Evolutionary conservation across 2,797 vertebrate genomes (phyloP).

Genomic region (Argentina silus): DNA sequence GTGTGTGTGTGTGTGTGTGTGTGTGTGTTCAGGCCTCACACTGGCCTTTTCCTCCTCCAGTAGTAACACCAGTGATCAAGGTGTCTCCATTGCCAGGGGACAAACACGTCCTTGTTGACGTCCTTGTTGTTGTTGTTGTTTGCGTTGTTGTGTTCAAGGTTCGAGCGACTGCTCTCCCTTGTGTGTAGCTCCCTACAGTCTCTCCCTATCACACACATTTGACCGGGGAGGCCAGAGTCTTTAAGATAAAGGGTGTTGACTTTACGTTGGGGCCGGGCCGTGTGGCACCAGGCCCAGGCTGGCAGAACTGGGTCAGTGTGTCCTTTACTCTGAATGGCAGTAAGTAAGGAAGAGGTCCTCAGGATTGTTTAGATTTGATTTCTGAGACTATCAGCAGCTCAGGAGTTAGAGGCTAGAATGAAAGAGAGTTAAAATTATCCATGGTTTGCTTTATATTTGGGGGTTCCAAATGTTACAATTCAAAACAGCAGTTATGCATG

Average conservation of each 20-base stretch:
- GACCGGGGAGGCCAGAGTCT: neutral
- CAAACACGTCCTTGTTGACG: neutral
- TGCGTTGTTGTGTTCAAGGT: neutral
- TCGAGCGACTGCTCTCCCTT: neutral
- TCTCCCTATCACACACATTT: neutral
- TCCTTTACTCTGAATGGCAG: too few relatives aligned
- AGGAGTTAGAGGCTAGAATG: neutral
- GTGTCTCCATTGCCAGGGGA: constrained; percentile 7
- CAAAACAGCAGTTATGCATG: too few relatives aligned
- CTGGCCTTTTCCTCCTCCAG: neutral
- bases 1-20: too few relatives aligned
- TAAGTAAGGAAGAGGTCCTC: neutral
- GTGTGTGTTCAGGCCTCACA: neutral
- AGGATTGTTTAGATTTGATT: too few relatives aligned
- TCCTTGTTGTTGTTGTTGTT: neutral
- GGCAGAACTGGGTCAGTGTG: too few relatives aligned
- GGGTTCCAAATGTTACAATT: neutral
- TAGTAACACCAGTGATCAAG: neutral
- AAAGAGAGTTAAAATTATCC: neutral
- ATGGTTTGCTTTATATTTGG: neutral
- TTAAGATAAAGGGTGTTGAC: neutral
- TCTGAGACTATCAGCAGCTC: too few relatives aligned
- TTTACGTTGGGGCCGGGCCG: too few relatives aligned
- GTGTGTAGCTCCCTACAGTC: neutral
- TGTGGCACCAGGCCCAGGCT: too few relatives aligned